Evolutionary conservation across 2,888 invertebrate genomes (phyloP).

Genomic region (Aricia artaxerxes): DNA sequence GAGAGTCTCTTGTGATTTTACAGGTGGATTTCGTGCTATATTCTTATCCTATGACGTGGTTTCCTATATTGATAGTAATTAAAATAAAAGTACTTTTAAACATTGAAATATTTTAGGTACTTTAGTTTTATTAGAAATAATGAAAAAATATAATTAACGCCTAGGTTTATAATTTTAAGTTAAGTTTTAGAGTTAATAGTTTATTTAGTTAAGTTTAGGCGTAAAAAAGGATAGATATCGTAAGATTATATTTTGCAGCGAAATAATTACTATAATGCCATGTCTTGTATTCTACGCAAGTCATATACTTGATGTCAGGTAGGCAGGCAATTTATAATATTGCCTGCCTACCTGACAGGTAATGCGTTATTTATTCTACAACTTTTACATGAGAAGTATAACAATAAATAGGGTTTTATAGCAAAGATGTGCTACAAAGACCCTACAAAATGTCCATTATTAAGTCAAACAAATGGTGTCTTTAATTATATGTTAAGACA

Average conservation of each 20-base stretch:
- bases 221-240: no score
- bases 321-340: no score
- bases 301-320: no score
- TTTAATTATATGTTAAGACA: slow-evolving; percentile 21
- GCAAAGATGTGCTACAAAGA: neutral
- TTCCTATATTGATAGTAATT: neutral
- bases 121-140: neutral
- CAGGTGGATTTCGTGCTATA: slow-evolving; percentile 44
- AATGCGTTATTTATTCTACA: neutral
- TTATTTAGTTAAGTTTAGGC: no score
- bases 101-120: neutral
- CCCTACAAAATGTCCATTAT: neutral
- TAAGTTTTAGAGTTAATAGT: no score
- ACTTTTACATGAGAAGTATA: neutral
- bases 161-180: no score
- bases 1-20: slow-evolving; percentile 43
- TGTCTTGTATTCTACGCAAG: no score
- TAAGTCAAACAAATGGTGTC: slow-evolving; percentile 6
- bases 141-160: no score
- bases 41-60: neutral
- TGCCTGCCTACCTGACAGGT: no score
- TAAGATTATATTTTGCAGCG: no score
- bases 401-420: neutral
- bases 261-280: no score
- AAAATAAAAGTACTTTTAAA: neutral